These are phyloP conservation scores for Tortricodes alternella DNA, from an alignment of 2,888 invertebrate species.

Conservation along the genomic window DNA sequence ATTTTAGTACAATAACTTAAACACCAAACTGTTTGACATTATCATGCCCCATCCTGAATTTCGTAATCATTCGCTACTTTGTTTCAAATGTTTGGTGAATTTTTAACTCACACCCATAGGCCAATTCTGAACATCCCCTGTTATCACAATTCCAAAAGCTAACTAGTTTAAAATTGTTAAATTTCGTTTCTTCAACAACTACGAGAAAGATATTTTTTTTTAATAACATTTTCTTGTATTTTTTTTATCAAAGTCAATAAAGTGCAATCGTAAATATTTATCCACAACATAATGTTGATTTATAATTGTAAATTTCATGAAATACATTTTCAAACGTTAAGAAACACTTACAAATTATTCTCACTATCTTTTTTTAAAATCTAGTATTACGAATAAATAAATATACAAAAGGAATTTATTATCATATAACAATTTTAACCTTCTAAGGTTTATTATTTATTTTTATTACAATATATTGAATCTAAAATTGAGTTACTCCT, in stretches of 20 bases:
- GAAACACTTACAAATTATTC: slow-evolving; percentile 47
- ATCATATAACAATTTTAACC: slow-evolving; percentile 14
- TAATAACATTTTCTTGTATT: slow-evolving; percentile 45
- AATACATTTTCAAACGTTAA: slow-evolving; percentile 33
- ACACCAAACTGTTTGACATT: slow-evolving; percentile 25
- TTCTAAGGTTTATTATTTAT: slow-evolving; percentile 16
- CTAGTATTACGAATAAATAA: slow-evolving; percentile 32
- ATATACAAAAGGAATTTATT: slow-evolving; percentile 22
- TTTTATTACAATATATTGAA: slow-evolving; percentile 9
- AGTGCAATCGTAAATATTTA: slow-evolving; percentile 51
- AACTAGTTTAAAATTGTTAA: slow-evolving; percentile 42
- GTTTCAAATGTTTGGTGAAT: slow-evolving; percentile 30
- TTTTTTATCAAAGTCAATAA: slow-evolving; percentile 55
- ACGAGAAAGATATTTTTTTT: slow-evolving; percentile 41
- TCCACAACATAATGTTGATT: slow-evolving; percentile 43
- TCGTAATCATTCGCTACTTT: slow-evolving; percentile 17
- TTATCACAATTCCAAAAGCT: slow-evolving; percentile 52
- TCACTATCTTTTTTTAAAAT: slow-evolving; percentile 45
- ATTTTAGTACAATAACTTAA: slow-evolving; percentile 22
- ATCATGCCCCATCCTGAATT: slow-evolving; percentile 9
- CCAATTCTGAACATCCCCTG: slow-evolving; percentile 49
- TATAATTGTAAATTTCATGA: slow-evolving; percentile 44
- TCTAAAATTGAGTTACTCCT: background rate
- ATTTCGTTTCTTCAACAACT: slow-evolving; percentile 42
- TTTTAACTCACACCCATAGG: slow-evolving; percentile 52